phyloP scores from a whole-genome alignment of 1,140 invertebrate species.

The Palaemon carinicauda region DNA sequence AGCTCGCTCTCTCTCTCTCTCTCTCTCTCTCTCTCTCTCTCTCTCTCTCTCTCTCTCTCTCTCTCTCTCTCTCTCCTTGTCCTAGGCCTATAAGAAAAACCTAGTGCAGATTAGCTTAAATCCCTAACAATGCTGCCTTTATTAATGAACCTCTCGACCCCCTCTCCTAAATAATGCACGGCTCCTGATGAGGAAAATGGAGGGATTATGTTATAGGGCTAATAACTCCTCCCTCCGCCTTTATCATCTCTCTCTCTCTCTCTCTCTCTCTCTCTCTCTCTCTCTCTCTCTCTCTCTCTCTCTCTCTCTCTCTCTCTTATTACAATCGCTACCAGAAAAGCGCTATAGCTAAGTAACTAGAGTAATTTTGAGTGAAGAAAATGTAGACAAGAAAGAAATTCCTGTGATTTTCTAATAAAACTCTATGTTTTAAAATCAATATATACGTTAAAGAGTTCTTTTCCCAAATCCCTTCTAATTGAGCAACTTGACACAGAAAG shows the following conservation, averaged over 20 bases:
- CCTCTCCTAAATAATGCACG: conserved; percentile 34
- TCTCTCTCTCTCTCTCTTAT: not conserved
- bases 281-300: not conserved
- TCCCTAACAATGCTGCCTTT: conserved; percentile 28
- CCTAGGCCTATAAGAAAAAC: conserved; percentile 10
- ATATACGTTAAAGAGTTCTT: not conserved
- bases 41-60: not conserved
- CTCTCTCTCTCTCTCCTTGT: not conserved
- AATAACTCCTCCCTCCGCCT: conserved; percentile 28
- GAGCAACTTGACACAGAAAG: too few species aligned
- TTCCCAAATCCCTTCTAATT: too few species aligned
- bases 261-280: not conserved
- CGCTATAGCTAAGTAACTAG: not conserved
- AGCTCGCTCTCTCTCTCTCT: not conserved
- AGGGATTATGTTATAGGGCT: conserved; percentile 25
- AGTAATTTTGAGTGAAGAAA: too few species aligned
- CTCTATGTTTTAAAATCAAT: not conserved
- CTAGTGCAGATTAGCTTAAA: conserved; percentile 26
- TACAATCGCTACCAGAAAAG: not conserved
- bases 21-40: not conserved
- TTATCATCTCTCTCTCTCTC: not conserved
- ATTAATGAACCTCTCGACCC: conserved; percentile 26
- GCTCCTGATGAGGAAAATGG: conserved; percentile 26
- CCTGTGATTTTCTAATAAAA: too few species aligned
- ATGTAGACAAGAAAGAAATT: too few species aligned